These are phyloP conservation scores for Anadara kagoshimensis DNA, from an alignment of 1,140 invertebrate genomes.

Conservation along the genomic window DNA sequence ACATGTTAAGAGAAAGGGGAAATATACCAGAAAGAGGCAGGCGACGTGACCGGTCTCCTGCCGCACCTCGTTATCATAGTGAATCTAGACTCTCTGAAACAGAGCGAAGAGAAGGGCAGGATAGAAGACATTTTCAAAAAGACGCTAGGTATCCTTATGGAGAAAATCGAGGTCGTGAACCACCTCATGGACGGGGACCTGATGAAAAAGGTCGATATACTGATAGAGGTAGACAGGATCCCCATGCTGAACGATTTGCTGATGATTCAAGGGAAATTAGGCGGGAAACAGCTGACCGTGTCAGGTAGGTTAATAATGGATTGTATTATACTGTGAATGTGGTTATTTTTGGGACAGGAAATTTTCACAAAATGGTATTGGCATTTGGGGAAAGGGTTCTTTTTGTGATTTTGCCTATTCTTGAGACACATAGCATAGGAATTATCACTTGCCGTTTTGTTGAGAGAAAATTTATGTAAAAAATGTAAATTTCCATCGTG, in stretches of 20 bases:
- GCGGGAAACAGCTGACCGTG: neutral
- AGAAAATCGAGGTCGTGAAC: slow-evolving; percentile 9
- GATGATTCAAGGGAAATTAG: neutral
- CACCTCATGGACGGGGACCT: neutral
- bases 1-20: slow-evolving; percentile 50
- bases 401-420: no score
- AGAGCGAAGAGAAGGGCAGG: slow-evolving; percentile 43
- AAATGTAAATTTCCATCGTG: no score
- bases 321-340: neutral
- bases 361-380: no score
- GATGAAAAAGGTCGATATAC: no score
- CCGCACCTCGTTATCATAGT: slow-evolving; percentile 54
- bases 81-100: slow-evolving; percentile 57
- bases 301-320: neutral
- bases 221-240: no score
- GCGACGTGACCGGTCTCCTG: slow-evolving; percentile 49
- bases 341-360: no score
- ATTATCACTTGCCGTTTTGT: no score
- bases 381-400: no score
- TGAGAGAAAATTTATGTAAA: no score
- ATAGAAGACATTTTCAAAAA: slow-evolving; percentile 17
- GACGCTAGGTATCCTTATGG: slow-evolving; percentile 15
- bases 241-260: no score
- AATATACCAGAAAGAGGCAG: slow-evolving; percentile 52
- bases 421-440: no score